Conservation (phyloP, 2,888 invertebrate genomes). For the Drosophila seclusa region DNA sequence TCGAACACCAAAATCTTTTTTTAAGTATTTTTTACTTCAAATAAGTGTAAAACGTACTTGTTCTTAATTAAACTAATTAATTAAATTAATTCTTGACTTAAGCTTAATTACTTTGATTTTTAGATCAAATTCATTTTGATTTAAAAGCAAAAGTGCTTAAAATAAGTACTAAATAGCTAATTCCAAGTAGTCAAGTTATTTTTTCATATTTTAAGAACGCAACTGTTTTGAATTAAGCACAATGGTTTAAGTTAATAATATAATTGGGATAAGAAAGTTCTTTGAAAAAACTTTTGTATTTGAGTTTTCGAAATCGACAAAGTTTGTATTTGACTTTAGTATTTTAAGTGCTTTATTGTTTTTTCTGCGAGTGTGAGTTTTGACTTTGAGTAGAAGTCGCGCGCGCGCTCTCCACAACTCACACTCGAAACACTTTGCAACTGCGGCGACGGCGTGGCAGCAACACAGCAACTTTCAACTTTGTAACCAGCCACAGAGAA, state of each 20-base stretch:
- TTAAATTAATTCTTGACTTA: background rate
- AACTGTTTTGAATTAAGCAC: background rate
- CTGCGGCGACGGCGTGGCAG: constrained; percentile 57
- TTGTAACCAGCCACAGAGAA: constrained; percentile 2
- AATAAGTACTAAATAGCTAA: background rate
- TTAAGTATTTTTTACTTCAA: background rate
- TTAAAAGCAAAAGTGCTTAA: background rate
- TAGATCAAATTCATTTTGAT: background rate
- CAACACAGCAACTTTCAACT: constrained; percentile 52
- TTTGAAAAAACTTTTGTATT: background rate
- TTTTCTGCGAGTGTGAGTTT: background rate
- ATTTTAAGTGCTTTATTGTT: background rate
- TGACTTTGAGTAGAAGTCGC: constrained; percentile 54
- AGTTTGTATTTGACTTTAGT: background rate
- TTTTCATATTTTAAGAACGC: too few species aligned
- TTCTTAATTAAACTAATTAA: background rate
- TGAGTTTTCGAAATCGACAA: background rate
- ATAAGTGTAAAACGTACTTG: background rate
- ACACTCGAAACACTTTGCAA: constrained; percentile 29
- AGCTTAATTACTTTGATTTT: background rate
- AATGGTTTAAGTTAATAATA: background rate
- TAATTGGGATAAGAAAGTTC: background rate
- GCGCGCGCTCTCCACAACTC: constrained; percentile 78
- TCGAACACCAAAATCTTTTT: background rate
- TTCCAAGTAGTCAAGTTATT: background rate